These are phyloP conservation scores for Drosophila subsilvestris DNA, from an alignment of 2,888 invertebrate genomes.

Conservation along the genomic window DNA sequence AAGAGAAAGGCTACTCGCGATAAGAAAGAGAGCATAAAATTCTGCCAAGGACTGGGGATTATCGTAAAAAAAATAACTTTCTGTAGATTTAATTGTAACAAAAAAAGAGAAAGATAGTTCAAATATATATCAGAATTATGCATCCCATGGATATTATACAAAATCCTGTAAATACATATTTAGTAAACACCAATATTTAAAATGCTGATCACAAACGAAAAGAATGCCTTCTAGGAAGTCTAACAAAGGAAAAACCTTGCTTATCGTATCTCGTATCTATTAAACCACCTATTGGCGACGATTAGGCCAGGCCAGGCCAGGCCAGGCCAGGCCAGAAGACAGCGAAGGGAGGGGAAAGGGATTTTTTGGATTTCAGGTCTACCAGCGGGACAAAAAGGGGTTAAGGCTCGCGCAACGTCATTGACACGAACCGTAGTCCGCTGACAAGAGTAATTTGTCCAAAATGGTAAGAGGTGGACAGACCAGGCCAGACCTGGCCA, in stretches of 20 bases:
- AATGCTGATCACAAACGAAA: conserved; percentile 1
- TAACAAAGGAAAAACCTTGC: neutral
- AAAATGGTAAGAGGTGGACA: conserved; percentile 54
- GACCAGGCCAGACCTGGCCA: conserved; percentile 8
- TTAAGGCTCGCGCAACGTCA: conserved; percentile 35
- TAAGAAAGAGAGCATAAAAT: conserved; percentile 1
- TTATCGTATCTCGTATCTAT: neutral
- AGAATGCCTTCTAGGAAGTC: neutral
- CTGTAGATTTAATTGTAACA: neutral
- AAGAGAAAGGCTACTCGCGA: neutral
- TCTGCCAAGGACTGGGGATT: neutral
- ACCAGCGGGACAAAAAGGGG: conserved; percentile 17
- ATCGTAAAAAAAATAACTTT: conserved; percentile 18
- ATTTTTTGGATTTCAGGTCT: conserved; percentile 13
- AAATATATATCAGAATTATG: neutral
- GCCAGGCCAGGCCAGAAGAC: no score
- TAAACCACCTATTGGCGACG: neutral
- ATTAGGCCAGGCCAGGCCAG: neutral
- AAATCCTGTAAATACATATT: neutral
- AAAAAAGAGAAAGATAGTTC: neutral
- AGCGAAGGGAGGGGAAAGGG: neutral
- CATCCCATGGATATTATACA: neutral
- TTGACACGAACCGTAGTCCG: conserved; percentile 44
- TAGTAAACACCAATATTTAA: neutral
- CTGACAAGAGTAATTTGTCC: conserved; percentile 62